Evolutionary conservation across 2,797 vertebrate species (phyloP).

Genomic region (Labeo calbasu): DNA sequence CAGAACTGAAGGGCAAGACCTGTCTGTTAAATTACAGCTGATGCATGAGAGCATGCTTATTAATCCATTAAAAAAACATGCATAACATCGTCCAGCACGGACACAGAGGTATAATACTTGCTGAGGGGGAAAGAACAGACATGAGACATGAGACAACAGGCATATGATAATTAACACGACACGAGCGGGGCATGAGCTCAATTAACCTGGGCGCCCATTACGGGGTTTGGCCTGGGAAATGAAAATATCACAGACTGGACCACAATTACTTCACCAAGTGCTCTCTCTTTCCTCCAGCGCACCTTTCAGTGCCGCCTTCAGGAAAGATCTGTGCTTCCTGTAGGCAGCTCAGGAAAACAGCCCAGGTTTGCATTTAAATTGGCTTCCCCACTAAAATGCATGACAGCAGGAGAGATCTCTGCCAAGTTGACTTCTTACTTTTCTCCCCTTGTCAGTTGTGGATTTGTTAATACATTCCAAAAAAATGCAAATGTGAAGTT

Average conservation of each 20-base stretch:
- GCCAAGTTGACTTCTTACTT: conserved; percentile 43
- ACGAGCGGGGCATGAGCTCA: conserved; percentile 31
- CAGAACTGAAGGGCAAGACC: conserved; percentile 25
- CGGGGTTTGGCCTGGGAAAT: conserved; percentile 17
- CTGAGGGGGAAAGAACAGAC: conserved; percentile 20
- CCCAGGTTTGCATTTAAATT: conserved; percentile 40
- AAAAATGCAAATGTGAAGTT: conserved; percentile 52
- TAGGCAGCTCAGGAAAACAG: conserved; percentile 33
- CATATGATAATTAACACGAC: conserved; percentile 23
- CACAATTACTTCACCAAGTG: neutral
- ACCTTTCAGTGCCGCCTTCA: conserved; percentile 2
- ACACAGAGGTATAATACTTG: neutral
- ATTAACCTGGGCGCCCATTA: conserved; percentile 45
- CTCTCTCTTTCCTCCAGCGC: conserved; percentile 37
- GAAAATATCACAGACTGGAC: conserved; percentile 28
- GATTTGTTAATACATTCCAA: conserved; percentile 50
- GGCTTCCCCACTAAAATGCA: conserved; percentile 18
- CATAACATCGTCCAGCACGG: neutral
- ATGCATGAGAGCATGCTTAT: conserved; percentile 8
- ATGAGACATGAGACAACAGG: conserved; percentile 17
- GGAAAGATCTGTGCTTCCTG: conserved; percentile 39
- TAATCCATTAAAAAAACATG: conserved; percentile 36
- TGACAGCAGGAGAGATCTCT: conserved; percentile 53
- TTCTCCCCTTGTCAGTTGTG: conserved; percentile 52
- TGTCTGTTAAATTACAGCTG: conserved; percentile 7